A percentile compares a stretch with the other conserved stretches of the same genome.
These are phyloP conservation scores for Campoplex capitator DNA, from an alignment of 2,888 invertebrate species.

Conservation along the genomic window DNA sequence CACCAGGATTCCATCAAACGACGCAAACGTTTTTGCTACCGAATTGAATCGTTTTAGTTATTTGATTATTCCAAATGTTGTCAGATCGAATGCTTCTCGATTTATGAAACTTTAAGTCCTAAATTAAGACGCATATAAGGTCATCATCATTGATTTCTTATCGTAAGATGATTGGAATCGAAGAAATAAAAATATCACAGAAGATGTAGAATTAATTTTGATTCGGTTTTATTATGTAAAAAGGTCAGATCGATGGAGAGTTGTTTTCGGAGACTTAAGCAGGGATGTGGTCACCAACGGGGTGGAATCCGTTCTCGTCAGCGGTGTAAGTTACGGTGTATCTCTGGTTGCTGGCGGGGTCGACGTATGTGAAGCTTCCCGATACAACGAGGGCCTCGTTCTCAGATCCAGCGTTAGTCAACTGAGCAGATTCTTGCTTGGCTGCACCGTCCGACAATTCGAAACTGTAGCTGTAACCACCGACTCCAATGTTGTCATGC, in stretches of 20 bases:
- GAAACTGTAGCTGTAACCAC: conserved; percentile 75
- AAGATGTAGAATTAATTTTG: neutral
- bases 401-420: conserved; percentile 72
- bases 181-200: neutral
- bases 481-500: conserved; percentile 78
- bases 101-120: neutral
- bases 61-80: too few relatives aligned
- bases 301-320: conserved; percentile 77
- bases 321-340: conserved; percentile 77
- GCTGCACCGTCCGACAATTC: conserved; percentile 76
- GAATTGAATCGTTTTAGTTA: too few relatives aligned
- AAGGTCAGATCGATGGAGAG: neutral
- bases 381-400: conserved; percentile 71
- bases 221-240: conserved; percentile 9
- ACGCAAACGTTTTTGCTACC: too few relatives aligned
- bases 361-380: conserved; percentile 77
- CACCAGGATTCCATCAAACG: too few relatives aligned
- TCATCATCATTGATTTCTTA: neutral
- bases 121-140: neutral
- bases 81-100: neutral
- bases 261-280: conserved; percentile 49
- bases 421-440: conserved; percentile 74
- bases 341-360: conserved; percentile 71
- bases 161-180: neutral
- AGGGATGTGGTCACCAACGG: conserved; percentile 74